Evolutionary conservation across 2,797 vertebrate genomes (phyloP).

Genomic region (Pangasius krempfi): DNA sequence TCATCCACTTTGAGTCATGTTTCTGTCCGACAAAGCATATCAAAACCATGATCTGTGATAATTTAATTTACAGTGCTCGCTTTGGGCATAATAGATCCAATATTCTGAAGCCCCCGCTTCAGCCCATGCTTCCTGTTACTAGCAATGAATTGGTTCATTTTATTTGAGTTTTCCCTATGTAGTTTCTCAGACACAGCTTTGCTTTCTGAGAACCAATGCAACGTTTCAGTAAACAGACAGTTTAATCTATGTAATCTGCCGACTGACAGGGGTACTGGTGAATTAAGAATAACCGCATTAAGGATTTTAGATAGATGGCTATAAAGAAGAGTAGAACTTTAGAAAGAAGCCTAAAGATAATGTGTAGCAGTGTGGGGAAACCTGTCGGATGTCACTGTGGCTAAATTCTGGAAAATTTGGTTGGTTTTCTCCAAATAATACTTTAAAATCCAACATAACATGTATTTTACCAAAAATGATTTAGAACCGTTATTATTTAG

Average conservation of each 20-base stretch:
- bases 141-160: not conserved
- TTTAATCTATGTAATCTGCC: not conserved
- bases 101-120: not conserved
- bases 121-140: not conserved
- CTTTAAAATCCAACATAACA: too few relatives aligned
- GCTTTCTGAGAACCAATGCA: not conserved
- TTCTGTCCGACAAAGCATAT: slow-evolving; percentile 7
- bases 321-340: not conserved
- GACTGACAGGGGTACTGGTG: not conserved
- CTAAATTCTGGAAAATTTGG: not conserved
- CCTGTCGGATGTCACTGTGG: not conserved
- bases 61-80: slow-evolving; percentile 14
- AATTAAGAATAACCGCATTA: not conserved
- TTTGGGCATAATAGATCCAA: not conserved
- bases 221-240: slow-evolving; percentile 2
- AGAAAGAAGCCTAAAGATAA: not conserved
- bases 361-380: not conserved
- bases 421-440: not conserved
- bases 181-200: not conserved
- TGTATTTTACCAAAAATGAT: too few relatives aligned
- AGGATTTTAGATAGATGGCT: not conserved
- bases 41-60: slow-evolving; percentile 2
- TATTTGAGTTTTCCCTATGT: slow-evolving; percentile 7
- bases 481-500: too few relatives aligned
- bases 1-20: not conserved